Evolutionary conservation across 2,888 invertebrate species (phyloP).

Genomic region (Drosophila histrio): DNA sequence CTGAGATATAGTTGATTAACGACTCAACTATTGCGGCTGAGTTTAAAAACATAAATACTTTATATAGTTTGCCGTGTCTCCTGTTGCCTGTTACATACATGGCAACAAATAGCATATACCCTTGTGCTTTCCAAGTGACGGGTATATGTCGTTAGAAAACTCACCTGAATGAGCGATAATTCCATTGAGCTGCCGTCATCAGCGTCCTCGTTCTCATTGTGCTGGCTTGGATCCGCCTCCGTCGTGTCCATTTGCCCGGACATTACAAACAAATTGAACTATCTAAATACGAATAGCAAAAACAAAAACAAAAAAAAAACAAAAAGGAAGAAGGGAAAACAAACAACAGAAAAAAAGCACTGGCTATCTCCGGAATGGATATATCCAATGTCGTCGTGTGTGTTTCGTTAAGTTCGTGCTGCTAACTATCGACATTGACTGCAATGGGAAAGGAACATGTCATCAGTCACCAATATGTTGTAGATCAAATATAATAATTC

Average conservation of each 20-base stretch:
- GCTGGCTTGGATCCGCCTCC: conserved; percentile 34
- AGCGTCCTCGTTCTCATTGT: conserved; percentile 43
- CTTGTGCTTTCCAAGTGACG: no score
- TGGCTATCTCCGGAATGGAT: conserved; percentile 62
- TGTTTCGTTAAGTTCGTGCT: conserved; percentile 49
- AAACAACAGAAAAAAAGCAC: conserved; percentile 17
- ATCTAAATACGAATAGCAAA: conserved; percentile 28
- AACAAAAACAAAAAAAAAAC: conserved; percentile 4
- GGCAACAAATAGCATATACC: no score
- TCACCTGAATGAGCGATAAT: conserved; percentile 50
- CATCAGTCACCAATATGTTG: no score
- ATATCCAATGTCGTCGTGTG: conserved; percentile 60
- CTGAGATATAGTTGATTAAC: no score
- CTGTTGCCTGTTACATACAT: no score
- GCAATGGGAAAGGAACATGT: conserved; percentile 42
- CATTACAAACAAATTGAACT: conserved; percentile 37
- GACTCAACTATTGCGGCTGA: no score
- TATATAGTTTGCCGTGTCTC: no score
- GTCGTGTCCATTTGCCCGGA: conserved; percentile 5
- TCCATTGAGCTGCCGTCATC: conserved; percentile 52
- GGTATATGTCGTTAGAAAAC: no score
- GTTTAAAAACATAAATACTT: no score
- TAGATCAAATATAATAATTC: no score
- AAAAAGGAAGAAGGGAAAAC: conserved; percentile 3
- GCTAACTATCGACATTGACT: conserved; percentile 73